Base-by-base conservation (phyloP, 2,888 invertebrate genomes). In the Erpobdella octoculata region DNA sequence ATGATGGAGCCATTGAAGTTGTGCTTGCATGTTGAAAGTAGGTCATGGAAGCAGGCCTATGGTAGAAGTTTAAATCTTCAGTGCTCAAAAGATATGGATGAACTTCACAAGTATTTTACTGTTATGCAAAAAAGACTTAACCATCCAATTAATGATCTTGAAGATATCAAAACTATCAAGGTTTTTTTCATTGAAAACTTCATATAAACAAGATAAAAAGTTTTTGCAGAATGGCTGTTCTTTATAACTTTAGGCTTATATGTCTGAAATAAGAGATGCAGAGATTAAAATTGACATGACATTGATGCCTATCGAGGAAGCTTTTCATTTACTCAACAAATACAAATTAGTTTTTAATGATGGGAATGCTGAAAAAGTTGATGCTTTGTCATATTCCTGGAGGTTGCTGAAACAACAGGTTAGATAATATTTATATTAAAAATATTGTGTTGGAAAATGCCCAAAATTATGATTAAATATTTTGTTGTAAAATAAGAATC, bases 211-310 rank as follows among this genome's bases (percentile, higher is more conserved):
- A 41, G 18, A 9, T 41, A 41, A 41, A 41, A 12, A 41, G 9
- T 41, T 41, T 41, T 18, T 41, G 9, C 41, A 41, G 18, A 41
- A n/a, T n/a, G 8, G n/a, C n/a, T 53, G 21, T 25, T 12, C 53
- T 53, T 53, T 53, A 4, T 25, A 25, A 25, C 53, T 28, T 6
- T 25, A 53, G 48, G 93, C 93, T 74, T 92, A 91, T 28, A 74
- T 74, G 59, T 38, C 89, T 1, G 82, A 94, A 84, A 93, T 94
- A 70, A 86, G 95, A 5, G 93, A 94, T 78, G 91, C 91, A 80
- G 95, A 96, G 83, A 93, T 95, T 15, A 92, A 93, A 78, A 92
- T 95, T 89, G 96, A 96, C 80, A 85, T 94, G 68, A 90, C 89
- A 78, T 93, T 96, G 72, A 91, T 91, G 79, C 95, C 95, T 0